Conservation (phyloP, 2,113 vertebrate species). For the Elephantulus edwardii region DNA sequence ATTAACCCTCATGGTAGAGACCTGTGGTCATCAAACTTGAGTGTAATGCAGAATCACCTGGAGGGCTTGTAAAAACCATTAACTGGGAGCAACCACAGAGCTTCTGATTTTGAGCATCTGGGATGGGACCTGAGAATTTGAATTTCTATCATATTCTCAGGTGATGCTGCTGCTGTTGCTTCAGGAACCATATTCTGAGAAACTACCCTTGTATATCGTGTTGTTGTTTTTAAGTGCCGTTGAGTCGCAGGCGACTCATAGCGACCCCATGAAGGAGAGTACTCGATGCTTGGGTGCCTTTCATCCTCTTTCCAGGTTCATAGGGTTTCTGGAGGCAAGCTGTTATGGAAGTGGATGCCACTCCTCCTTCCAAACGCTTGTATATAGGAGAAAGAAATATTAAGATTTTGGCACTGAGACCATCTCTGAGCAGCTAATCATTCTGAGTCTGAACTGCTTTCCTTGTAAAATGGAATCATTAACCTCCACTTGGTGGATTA, state of each 20-base stretch:
- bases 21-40: background rate
- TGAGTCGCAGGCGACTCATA: no score
- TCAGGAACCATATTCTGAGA: background rate
- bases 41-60: background rate
- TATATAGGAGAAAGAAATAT: background rate
- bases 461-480: background rate
- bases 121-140: background rate
- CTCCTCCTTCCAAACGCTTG: no score
- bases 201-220: no score
- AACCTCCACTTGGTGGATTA: background rate
- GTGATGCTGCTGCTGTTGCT: background rate
- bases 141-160: background rate
- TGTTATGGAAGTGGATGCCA: no score
- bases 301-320: no score
- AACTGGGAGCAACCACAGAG: background rate
- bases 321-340: no score
- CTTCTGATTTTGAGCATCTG: background rate
- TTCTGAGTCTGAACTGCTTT: background rate
- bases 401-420: background rate
- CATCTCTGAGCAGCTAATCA: background rate
- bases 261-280: no score
- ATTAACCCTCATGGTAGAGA: rapidly evolving
- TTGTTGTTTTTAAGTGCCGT: no score
- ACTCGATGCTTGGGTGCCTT: no score
- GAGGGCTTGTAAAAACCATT: background rate